These are phyloP conservation scores for Lepidostoma basale DNA, from an alignment of 1,140 invertebrate genomes.

Conservation along the genomic window DNA sequence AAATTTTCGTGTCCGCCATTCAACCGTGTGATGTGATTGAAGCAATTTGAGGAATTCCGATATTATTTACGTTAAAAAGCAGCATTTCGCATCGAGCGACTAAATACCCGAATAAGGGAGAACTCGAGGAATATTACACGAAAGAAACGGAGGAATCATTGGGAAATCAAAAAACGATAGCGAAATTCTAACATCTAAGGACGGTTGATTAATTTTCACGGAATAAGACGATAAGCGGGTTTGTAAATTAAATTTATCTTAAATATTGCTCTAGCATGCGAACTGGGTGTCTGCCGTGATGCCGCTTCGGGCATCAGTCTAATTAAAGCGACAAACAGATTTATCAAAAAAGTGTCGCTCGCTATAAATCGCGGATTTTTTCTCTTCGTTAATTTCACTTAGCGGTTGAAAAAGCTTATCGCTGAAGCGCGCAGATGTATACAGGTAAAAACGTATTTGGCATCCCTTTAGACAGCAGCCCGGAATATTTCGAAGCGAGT, in stretches of 20 bases:
- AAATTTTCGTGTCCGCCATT: neutral
- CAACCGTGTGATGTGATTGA: constrained; percentile 5
- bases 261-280: too few relatives aligned
- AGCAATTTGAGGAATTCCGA: neutral
- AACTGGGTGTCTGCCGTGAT: too few relatives aligned
- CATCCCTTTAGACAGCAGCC: neutral
- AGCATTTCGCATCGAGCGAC: too few relatives aligned
- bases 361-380: neutral
- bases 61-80: too few relatives aligned
- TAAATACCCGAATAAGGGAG: too few relatives aligned
- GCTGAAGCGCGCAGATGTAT: neutral
- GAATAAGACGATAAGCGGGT: too few relatives aligned
- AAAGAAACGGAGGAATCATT: too few relatives aligned
- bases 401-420: neutral
- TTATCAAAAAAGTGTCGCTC: neutral
- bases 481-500: neutral
- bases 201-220: too few relatives aligned
- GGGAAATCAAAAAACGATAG: too few relatives aligned
- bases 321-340: constrained; percentile 10
- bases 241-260: too few relatives aligned
- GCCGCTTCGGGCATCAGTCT: neutral
- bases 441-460: constrained; percentile 11
- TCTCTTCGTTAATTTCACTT: constrained; percentile 19
- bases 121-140: too few relatives aligned
- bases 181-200: too few relatives aligned